phyloP scores from a whole-genome alignment of 2,113 vertebrate genomes.

The Lutjanus erythropterus region DNA sequence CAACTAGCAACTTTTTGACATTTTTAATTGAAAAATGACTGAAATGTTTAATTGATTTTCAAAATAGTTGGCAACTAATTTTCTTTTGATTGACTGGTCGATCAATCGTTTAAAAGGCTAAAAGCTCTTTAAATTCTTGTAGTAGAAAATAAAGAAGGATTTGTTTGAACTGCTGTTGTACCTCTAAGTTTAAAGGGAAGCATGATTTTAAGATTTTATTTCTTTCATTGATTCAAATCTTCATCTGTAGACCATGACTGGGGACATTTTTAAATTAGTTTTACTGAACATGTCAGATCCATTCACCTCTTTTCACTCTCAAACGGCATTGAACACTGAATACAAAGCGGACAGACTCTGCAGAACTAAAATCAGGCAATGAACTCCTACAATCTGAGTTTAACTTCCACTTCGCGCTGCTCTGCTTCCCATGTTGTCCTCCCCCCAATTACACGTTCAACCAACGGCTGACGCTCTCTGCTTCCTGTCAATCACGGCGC shows the following conservation, averaged over 20 bases:
- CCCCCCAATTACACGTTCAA: conserved; percentile 32
- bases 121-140: no score
- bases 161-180: neutral
- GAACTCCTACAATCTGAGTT: conserved; percentile 23
- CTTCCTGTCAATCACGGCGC: conserved; percentile 27
- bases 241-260: neutral
- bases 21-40: no score
- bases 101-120: conserved; percentile 24
- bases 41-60: no score
- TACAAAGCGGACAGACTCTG: neutral
- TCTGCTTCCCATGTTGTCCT: conserved; percentile 40
- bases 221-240: neutral
- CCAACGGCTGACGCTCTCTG: conserved; percentile 12
- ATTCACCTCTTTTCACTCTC: neutral
- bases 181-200: neutral
- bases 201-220: neutral
- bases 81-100: no score
- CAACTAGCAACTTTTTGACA: no score
- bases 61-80: no score
- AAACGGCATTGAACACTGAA: conserved; percentile 13
- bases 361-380: neutral
- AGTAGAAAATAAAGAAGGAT: no score
- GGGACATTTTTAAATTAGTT: neutral
- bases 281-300: conserved; percentile 15
- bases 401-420: conserved; percentile 21